A percentile compares a stretch with the other conserved stretches of the same genome.
Evolutionary conservation across 2,113 vertebrate genomes (phyloP).

Genomic region (Mus spicilegus): DNA sequence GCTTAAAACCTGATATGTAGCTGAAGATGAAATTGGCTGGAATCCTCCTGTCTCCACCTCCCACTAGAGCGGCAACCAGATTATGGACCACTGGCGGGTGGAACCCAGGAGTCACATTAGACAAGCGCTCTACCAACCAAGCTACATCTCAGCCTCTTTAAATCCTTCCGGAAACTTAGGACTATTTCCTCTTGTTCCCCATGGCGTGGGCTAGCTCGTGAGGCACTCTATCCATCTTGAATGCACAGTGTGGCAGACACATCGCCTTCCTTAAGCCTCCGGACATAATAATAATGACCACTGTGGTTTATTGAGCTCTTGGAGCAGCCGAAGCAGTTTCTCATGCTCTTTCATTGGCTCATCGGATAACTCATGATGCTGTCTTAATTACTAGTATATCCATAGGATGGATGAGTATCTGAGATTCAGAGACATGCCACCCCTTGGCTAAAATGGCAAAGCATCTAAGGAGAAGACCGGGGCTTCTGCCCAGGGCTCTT

Average conservation of each 20-base stretch:
- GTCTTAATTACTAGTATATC: constrained; percentile 22
- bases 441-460: neutral
- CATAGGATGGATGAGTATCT: neutral
- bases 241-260: neutral
- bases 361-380: neutral
- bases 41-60: too few relatives aligned
- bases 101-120: neutral
- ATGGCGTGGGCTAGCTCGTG: neutral
- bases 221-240: neutral
- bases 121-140: neutral
- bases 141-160: neutral
- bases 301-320: neutral
- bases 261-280: neutral
- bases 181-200: neutral
- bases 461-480: neutral
- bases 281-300: neutral
- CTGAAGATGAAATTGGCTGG: neutral
- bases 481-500: neutral
- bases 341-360: neutral
- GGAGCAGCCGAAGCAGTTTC: neutral
- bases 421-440: constrained; percentile 18
- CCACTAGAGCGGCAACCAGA: too few relatives aligned
- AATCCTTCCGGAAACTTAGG: neutral
- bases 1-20: neutral
- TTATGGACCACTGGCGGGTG: too few relatives aligned